Conservation (phyloP, 2,797 vertebrate genomes). For the Nothura maculosa region DNA sequence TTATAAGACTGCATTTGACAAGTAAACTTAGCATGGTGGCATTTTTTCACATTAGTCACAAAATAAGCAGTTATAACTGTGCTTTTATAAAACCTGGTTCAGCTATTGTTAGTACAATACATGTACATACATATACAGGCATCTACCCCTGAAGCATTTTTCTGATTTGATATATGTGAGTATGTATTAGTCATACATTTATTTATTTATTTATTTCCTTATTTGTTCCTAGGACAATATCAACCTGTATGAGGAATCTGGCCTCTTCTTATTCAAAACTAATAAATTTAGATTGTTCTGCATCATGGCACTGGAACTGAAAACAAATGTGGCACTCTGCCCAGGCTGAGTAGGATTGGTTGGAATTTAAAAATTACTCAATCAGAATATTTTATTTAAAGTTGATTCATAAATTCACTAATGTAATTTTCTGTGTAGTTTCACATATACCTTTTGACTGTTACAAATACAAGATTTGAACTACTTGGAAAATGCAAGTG, state of each 20-base stretch:
- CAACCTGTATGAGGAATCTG: neutral
- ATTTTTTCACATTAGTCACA: neutral
- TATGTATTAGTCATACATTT: neutral
- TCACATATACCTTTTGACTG: neutral
- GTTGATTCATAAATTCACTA: neutral
- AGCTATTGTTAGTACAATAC: neutral
- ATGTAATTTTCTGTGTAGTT: constrained; percentile 29
- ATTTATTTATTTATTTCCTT: neutral
- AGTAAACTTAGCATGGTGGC: neutral
- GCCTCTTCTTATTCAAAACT: neutral
- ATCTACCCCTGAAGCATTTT: neutral
- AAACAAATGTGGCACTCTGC: neutral
- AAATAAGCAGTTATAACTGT: neutral
- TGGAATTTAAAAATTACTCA: neutral
- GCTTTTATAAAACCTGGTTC: neutral
- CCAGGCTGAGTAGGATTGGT: constrained; percentile 1
- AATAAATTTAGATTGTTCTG: neutral
- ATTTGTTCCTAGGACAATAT: neutral
- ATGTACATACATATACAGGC: neutral
- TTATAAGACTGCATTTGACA: neutral
- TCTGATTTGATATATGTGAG: neutral
- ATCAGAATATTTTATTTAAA: constrained; percentile 4
- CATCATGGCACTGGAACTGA: neutral
- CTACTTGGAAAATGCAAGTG: neutral
- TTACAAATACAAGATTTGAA: neutral